Base-by-base conservation (phyloP, 2,797 vertebrate genomes). In the Sphenodon punctatus region DNA sequence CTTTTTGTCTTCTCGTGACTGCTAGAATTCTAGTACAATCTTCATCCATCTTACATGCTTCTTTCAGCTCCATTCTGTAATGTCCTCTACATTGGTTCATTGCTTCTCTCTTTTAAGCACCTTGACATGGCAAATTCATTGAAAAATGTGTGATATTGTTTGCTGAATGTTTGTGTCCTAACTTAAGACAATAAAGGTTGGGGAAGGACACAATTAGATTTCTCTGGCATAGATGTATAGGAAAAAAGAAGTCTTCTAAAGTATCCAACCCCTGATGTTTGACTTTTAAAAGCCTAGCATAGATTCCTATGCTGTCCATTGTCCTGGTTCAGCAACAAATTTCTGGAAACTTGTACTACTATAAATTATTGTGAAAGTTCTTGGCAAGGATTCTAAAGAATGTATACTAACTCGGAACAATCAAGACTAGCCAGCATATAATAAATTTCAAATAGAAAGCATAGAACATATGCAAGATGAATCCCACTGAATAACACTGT, bases 1-100 rank as follows among this genome's bases (percentile, higher is more conserved):
- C n/a, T 83, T 91, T 78, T 90, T 90, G 34, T 75, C 65, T 80
- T 91, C 68, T 49, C 83, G 39, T 82, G 64, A 42, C 64, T 91
- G 70, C 67, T 87, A 88, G 68, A 73, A 55, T 73, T 85, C 39
- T 45, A 42, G 46, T 67, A 27, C 4, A 72, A 10, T 85, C 78
- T 66, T 64, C 66, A 78, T 85, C 43, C 53, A 78, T 59, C 42
- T 82, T 77, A 42, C 11, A 41, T 2, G 75, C 58, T 89, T 89
- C 43, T 45, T 53, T 87, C 46, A 84, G 3, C 71, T 80, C 74
- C 72, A 5, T 41, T 86, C 71, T 53, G 53, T 65, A 70, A 64
- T 27, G 27, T 38, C 3, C 10, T 55, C 61, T 86, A 92, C 90
- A 88, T 53, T 85, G 59, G n/a, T 58, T 85, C 67, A 87, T 30